Evolutionary conservation across 2,888 invertebrate genomes (phyloP), one percentile per base, ranked within the genome.

Genomic region (Lasioglossum vierecki): DNA sequence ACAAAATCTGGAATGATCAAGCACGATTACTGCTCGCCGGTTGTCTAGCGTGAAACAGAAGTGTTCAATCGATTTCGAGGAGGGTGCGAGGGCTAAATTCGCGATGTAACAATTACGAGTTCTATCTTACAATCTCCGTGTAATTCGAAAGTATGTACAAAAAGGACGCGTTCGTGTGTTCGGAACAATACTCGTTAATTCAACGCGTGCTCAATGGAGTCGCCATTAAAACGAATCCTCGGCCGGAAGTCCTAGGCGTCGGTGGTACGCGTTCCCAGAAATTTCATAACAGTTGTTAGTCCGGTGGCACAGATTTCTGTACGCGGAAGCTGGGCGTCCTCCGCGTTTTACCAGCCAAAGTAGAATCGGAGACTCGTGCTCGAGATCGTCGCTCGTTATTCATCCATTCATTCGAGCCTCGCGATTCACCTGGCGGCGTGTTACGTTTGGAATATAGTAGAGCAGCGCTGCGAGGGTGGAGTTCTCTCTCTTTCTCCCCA

Each of bases 341-440:
- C 39, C 60, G 13, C 79, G 71, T 41, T 79, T 73, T 49, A 73
- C 53, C 82, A 44, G 71, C 44, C 73, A 76, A 15, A 53, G 74
- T 41, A 49, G 68, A 41, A 63, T 44, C 68, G 30, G 30, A 18
- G 44, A 60, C 73, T 83, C 63, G 68, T 35, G 44, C 60, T 39
- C 63, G 41, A 49, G 75, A 76, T 72, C 71, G 76, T 82, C 83
- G 82, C 83, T 83, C 83, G 83, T 83, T 83, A 77, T 83, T 83
- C 84, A 63, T 53, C 84, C 84, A 78, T 88, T 78, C 72, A 86
- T 78, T 77, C 35, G 44, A 77, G 70, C 46, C 41, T 30, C 44
- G 44, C 66, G 68, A 63, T 76, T 88, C 77, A 73, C 86, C 71
- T 72, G 46, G 73, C 82, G 63, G 44, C 57, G 46, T 53, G 76